Base-by-base conservation (phyloP, 2,797 vertebrate genomes). In the Sebastes trivittatus region DNA sequence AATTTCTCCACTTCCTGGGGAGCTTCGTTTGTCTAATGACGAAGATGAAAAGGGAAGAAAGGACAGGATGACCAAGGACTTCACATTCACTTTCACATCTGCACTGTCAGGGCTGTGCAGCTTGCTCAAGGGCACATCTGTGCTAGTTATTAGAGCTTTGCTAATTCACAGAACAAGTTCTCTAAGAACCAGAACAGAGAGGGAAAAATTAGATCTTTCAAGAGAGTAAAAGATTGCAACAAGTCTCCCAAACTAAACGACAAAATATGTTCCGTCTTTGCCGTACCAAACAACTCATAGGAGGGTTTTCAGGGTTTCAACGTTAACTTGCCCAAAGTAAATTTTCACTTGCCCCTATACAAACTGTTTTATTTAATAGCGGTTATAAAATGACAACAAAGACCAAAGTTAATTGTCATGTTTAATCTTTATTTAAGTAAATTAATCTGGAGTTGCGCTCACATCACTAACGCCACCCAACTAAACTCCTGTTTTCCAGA, bases 1-100 rank as follows among this genome's bases (percentile, higher is more conserved):
- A 9, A 72, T 65, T 82, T 78, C 71, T 67, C 54, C 42, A 63
- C 65, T 67, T 82, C 14, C 68, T 22, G 61, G 32, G 29, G 70
- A 77, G 74, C 61, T 81, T 70, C 2, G 32, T 70, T 76, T 77
- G 61, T 11, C 25, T 34, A 55, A 73, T 63, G 63, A 74, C 9
- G 23, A 77, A 80, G 80, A 80, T 58, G 32, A 56, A 68, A 62
- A 10, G 32, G 13, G 7, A 49, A 59, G 38, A 68, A 63, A 38
- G n/a, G 25, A 55, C 18, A 34, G 62, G 61, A 36, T 63, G 66
- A 65, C 71, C 25, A 36, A 25, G 16, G 32, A 63, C 72, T 78
- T 84, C 7, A 23, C 16, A 62, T 69, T 65, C 34, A 77, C 1
- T 54, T 34, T 38, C n/a, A 55, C 68, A 54, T 63, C 32, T 72